Evolutionary conservation across 2,797 vertebrate species (phyloP).

Genomic region (Mormyrops boulengeri): DNA sequence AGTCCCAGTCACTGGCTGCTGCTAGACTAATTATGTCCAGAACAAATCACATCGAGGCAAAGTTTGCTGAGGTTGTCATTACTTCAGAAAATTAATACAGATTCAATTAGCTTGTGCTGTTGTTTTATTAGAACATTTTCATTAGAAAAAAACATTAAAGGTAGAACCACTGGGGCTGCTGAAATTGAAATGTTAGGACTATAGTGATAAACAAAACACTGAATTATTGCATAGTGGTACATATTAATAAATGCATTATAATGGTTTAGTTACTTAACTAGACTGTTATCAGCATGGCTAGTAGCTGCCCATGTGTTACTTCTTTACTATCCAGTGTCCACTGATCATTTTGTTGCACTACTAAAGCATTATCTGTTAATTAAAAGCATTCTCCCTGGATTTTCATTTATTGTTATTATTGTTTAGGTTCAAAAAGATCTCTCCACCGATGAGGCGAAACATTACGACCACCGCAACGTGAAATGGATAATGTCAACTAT

Average conservation of each 20-base stretch:
- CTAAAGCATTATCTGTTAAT: neutral
- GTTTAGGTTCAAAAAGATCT: neutral
- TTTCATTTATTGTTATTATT: neutral
- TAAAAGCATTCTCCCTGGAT: neutral
- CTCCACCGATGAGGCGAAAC: neutral
- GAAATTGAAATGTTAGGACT: neutral
- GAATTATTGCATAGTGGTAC: neutral
- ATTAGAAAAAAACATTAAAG: conserved; percentile 3
- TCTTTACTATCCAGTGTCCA: neutral
- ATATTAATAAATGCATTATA: neutral
- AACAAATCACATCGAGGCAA: neutral
- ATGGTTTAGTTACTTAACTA: neutral
- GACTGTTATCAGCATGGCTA: neutral
- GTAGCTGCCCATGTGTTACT: neutral
- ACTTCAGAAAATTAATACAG: neutral
- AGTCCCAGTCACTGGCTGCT: neutral
- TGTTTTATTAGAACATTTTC: neutral
- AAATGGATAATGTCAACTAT: neutral
- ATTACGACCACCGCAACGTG: neutral
- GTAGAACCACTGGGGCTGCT: neutral
- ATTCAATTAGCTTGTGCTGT: neutral
- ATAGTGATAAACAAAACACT: neutral
- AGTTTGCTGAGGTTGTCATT: neutral
- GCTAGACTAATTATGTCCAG: neutral
- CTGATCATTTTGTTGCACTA: conserved; percentile 2